phyloP scores from a whole-genome alignment of 2,797 vertebrate species.

The Pangasius larnaudii region DNA sequence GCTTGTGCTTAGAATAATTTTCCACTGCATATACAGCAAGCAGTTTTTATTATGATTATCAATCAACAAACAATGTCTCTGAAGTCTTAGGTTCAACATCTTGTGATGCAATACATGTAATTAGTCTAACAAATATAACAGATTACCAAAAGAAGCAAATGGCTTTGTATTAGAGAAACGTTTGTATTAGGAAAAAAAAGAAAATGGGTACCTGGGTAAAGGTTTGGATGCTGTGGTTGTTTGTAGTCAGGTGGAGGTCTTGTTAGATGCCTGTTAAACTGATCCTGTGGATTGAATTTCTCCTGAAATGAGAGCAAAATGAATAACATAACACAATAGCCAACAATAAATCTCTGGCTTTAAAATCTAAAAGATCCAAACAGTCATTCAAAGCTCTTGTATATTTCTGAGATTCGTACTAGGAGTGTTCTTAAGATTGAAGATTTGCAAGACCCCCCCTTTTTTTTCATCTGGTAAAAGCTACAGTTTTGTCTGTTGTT shows the following conservation, averaged over 20 bases:
- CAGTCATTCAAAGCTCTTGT: background rate
- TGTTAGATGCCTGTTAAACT: slow-evolving; percentile 89
- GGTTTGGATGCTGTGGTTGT: slow-evolving; percentile 83
- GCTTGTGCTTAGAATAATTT: background rate
- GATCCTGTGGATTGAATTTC: slow-evolving; percentile 87
- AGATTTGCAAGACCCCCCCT: too few relatives aligned
- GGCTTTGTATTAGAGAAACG: background rate
- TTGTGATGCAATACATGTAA: background rate
- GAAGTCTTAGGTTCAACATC: background rate
- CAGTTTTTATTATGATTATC: background rate
- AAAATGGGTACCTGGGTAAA: slow-evolving; percentile 81
- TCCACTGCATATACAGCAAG: background rate
- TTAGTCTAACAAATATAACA: background rate
- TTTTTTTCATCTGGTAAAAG: background rate
- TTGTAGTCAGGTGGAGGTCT: slow-evolving; percentile 96
- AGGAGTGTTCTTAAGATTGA: background rate
- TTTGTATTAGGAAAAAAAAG: slow-evolving; percentile 3
- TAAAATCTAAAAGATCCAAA: background rate
- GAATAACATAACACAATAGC: background rate
- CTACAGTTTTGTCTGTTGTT: background rate
- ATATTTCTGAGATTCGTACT: background rate
- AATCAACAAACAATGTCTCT: background rate
- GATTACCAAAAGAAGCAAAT: background rate
- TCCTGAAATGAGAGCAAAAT: slow-evolving; percentile 76
- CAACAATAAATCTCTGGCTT: slow-evolving; percentile 4